phyloP scores from a whole-genome alignment of 2,797 vertebrate genomes.

The Gymnocypris eckloni region DNA sequence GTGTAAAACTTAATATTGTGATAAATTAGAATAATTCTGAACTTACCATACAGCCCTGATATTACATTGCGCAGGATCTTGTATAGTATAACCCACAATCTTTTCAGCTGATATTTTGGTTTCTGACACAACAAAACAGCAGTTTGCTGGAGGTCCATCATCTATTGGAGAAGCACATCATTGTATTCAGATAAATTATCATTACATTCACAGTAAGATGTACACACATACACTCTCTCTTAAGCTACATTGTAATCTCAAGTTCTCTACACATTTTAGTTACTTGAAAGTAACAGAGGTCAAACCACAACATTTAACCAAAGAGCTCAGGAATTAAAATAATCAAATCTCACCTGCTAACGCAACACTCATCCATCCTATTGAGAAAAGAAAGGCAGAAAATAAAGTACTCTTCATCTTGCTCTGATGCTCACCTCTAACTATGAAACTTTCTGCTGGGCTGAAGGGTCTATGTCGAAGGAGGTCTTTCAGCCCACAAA shows the following conservation, averaged over 20 bases:
- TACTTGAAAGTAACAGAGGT: no score
- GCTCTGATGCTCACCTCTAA: not conserved
- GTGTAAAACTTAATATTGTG: no score
- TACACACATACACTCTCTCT: no score
- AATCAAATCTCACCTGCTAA: constrained; percentile 9
- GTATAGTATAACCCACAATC: accelerated
- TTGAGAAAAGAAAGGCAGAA: not conserved
- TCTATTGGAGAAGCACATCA: not conserved
- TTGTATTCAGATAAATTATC: not conserved
- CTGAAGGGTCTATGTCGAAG: constrained; percentile 16
- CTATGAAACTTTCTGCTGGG: not conserved
- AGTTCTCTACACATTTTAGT: not conserved
- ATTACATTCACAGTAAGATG: not conserved
- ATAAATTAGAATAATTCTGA: no score
- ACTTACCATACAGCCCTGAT: constrained; percentile 31
- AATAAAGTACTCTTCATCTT: constrained; percentile 32
- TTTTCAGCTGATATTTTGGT: accelerated
- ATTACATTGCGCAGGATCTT: accelerated
- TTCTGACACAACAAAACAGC: not conserved
- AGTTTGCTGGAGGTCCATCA: accelerated
- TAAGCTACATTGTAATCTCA: not conserved
- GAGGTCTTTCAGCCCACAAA: constrained; percentile 51
- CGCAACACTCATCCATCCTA: not conserved
- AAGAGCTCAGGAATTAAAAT: not conserved
- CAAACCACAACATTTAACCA: not conserved